Conservation (phyloP, 2,113 vertebrate species). For the Oxyruncus cristatus region DNA sequence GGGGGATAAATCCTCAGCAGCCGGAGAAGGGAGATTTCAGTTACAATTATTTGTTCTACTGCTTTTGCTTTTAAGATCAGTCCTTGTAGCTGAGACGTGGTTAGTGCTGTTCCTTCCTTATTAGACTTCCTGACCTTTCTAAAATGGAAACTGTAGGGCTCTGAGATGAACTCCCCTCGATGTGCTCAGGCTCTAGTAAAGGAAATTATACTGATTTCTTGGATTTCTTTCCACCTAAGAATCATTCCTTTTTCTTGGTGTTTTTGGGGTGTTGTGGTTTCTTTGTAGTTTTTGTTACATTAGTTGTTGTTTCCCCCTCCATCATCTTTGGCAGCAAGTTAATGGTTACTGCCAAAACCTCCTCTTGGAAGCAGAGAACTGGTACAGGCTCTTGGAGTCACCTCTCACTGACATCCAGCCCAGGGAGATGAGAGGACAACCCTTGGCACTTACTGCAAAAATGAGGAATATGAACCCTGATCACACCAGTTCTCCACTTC, state of each 20-base stretch:
- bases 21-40: background rate
- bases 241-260: background rate
- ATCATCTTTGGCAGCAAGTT: background rate
- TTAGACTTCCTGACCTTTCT: background rate
- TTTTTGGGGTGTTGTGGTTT: background rate
- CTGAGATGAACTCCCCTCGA: background rate
- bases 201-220: background rate
- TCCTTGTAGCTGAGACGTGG: background rate
- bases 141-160: background rate
- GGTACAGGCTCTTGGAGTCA: background rate
- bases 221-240: background rate
- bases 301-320: accelerated
- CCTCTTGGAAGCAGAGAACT: background rate
- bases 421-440: accelerated
- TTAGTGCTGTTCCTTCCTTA: background rate
- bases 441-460: background rate
- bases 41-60: background rate
- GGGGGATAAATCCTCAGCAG: background rate
- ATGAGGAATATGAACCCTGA: background rate
- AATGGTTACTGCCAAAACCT: background rate
- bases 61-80: background rate
- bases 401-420: background rate
- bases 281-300: background rate
- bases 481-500: background rate
- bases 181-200: background rate